Conservation (phyloP, 2,888 invertebrate genomes). For the Chaetogeoica ovagalla region DNA sequence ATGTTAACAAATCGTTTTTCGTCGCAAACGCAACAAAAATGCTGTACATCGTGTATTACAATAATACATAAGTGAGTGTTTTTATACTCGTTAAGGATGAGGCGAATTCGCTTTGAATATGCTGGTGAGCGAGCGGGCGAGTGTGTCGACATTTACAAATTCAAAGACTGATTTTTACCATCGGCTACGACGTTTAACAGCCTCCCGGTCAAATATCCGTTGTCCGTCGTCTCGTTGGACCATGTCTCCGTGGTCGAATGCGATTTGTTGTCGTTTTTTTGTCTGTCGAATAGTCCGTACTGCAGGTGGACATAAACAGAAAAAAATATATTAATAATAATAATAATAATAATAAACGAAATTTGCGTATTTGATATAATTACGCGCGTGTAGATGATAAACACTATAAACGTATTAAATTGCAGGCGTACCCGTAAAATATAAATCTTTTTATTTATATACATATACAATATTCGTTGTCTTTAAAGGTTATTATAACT, state of each 20-base stretch:
- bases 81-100: neutral
- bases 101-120: neutral
- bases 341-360: neutral
- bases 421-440: neutral
- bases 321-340: neutral
- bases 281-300: slow-evolving; percentile 29
- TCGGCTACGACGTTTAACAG: slow-evolving; percentile 40
- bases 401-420: too few relatives aligned
- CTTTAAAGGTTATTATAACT: slow-evolving; percentile 16
- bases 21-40: slow-evolving; percentile 3
- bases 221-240: slow-evolving; percentile 41
- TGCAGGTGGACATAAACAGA: slow-evolving; percentile 3
- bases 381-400: too few relatives aligned
- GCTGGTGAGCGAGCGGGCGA: too few relatives aligned
- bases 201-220: slow-evolving; percentile 36
- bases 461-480: neutral
- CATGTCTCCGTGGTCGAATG: slow-evolving; percentile 34
- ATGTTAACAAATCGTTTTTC: slow-evolving; percentile 26
- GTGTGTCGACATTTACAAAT: slow-evolving; percentile 27
- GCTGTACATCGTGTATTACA: slow-evolving; percentile 32
- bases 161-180: slow-evolving; percentile 43
- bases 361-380: too few relatives aligned
- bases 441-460: neutral
- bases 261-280: slow-evolving; percentile 32
- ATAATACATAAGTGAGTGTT: slow-evolving; percentile 17